phyloP scores from a whole-genome alignment of 2,797 vertebrate genomes.

The Meriones psammophilus region DNA sequence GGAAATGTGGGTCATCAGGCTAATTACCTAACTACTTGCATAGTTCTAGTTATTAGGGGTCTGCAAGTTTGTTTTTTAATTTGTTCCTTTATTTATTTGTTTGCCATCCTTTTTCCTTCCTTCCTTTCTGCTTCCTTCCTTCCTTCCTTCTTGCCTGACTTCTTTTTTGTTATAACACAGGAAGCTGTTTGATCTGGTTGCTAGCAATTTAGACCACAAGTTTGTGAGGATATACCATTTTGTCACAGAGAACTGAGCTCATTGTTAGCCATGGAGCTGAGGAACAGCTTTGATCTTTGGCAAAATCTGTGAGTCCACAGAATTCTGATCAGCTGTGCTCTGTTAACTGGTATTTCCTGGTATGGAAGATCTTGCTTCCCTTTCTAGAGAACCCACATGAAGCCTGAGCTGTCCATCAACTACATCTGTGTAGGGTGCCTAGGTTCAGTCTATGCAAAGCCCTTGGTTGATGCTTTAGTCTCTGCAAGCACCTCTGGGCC shows the following conservation, averaged over 20 bases:
- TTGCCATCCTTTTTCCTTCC: rapidly evolving
- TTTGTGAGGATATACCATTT: slow-evolving; percentile 97
- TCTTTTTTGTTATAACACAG: not conserved
- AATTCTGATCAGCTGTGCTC: slow-evolving; percentile 97
- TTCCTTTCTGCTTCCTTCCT: rapidly evolving
- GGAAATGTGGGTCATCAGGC: slow-evolving; percentile 64
- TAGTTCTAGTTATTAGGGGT: not conserved
- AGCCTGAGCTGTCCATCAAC: too few relatives aligned
- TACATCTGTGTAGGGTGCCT: too few relatives aligned
- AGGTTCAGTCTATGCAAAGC: too few relatives aligned
- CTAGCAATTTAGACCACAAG: slow-evolving; percentile 94
- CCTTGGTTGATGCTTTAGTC: too few relatives aligned
- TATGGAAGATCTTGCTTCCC: slow-evolving; percentile 92
- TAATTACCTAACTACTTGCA: slow-evolving; percentile 12
- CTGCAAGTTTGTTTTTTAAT: not conserved
- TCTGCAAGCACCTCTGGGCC: too few relatives aligned
- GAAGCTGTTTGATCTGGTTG: slow-evolving; percentile 86
- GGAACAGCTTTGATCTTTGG: slow-evolving; percentile 94
- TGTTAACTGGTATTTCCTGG: slow-evolving; percentile 96
- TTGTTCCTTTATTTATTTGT: not conserved
- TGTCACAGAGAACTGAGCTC: slow-evolving; percentile 92
- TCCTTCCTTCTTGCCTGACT: rapidly evolving
- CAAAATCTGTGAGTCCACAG: slow-evolving; percentile 93
- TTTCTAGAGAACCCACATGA: too few relatives aligned
- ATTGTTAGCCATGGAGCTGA: slow-evolving; percentile 95